These are phyloP conservation scores for Hydropsyche tenuis DNA, from an alignment of 1,140 invertebrate species.

Conservation along the genomic window DNA sequence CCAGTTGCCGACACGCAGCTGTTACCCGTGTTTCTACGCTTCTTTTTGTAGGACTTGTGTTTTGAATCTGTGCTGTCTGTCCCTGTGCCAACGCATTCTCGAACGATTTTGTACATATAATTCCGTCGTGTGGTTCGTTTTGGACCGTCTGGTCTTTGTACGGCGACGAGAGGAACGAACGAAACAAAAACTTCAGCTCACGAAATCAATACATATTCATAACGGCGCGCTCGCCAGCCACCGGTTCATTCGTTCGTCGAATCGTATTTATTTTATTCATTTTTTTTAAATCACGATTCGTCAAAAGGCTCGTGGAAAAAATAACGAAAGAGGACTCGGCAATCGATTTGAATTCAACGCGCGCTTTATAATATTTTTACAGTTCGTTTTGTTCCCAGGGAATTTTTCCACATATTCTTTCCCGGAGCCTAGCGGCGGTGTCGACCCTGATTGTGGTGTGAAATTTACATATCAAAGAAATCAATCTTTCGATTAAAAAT, in stretches of 20 bases:
- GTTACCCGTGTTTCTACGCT: slow-evolving; percentile 12
- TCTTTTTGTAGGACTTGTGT: slow-evolving; percentile 26
- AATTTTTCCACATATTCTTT: neutral
- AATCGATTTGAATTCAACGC: slow-evolving; percentile 5
- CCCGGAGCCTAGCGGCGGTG: neutral
- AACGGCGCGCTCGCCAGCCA: neutral
- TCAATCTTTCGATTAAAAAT: slow-evolving; percentile 29
- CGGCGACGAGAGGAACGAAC: slow-evolving; percentile 7
- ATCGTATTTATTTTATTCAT: slow-evolving; percentile 6
- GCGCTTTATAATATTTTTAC: neutral
- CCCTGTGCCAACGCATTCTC: slow-evolving; percentile 16
- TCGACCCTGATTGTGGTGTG: slow-evolving; percentile 2
- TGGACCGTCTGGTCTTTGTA: slow-evolving; percentile 23
- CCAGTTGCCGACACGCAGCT: slow-evolving; percentile 27
- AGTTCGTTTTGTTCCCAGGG: slow-evolving; percentile 5
- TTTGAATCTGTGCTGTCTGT: slow-evolving; percentile 37
- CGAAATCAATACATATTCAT: slow-evolving; percentile 29
- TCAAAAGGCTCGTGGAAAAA: neutral
- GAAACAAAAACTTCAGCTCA: slow-evolving; percentile 11
- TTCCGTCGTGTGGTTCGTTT: slow-evolving; percentile 7
- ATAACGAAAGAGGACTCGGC: neutral
- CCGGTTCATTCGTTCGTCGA: slow-evolving; percentile 7
- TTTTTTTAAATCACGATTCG: slow-evolving; percentile 16
- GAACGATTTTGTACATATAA: neutral
- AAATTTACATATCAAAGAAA: slow-evolving; percentile 23